Evolutionary conservation across 2,113 vertebrate genomes (phyloP).

Genomic region (Suncus etruscus): DNA sequence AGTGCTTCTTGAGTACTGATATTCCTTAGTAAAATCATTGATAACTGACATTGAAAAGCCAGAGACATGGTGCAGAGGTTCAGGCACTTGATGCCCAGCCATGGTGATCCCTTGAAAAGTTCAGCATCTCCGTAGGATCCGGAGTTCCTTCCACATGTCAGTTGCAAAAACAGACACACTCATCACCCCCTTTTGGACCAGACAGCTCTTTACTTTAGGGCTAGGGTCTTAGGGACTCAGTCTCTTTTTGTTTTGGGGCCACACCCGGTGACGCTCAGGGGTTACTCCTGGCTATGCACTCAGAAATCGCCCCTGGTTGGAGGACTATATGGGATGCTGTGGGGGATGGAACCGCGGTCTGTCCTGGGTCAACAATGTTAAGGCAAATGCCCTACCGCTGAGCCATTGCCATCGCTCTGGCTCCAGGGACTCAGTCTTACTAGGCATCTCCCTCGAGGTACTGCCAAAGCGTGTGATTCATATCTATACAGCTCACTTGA

Average conservation of each 20-base stretch:
- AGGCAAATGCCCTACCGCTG: too few relatives aligned
- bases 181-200: background rate
- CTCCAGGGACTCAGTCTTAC: background rate
- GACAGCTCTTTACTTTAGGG: slow-evolving; percentile 11
- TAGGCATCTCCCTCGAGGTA: background rate
- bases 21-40: background rate
- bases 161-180: background rate
- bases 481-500: background rate
- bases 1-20: background rate
- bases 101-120: background rate
- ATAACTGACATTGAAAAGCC: background rate
- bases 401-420: too few relatives aligned
- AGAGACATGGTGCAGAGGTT: too few relatives aligned
- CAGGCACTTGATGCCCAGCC: too few relatives aligned
- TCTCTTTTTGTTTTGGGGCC: too few relatives aligned
- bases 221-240: background rate
- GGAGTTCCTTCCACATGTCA: background rate
- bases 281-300: too few relatives aligned
- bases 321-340: too few relatives aligned
- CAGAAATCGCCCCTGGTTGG: too few relatives aligned
- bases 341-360: too few relatives aligned
- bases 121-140: background rate
- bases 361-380: too few relatives aligned
- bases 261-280: too few relatives aligned
- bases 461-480: background rate